phyloP scores from a whole-genome alignment of 1,140 invertebrate genomes.

The Drosophila yakuba region DNA sequence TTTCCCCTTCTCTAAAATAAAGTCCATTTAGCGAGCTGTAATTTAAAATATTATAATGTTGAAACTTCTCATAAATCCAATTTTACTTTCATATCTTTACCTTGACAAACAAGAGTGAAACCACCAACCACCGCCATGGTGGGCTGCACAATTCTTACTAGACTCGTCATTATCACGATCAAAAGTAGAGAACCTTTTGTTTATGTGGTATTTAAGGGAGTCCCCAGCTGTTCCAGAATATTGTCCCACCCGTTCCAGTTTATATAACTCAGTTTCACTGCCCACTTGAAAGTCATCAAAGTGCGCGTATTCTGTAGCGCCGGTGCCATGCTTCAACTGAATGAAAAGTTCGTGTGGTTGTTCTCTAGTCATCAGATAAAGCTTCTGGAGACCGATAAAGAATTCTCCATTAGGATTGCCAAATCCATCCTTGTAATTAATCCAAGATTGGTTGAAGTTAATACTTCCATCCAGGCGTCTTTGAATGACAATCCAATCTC shows the following conservation, averaged over 20 bases:
- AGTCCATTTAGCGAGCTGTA: slow-evolving; percentile 8
- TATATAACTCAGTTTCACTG: slow-evolving; percentile 87
- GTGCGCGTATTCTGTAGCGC: slow-evolving; percentile 85
- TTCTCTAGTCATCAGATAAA: slow-evolving; percentile 86
- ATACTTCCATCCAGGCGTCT: slow-evolving; percentile 87
- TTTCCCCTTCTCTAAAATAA: not conserved
- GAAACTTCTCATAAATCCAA: not conserved
- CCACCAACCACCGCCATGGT: slow-evolving; percentile 9
- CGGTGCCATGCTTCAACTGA: slow-evolving; percentile 87
- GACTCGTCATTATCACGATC: not conserved
- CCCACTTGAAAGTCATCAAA: slow-evolving; percentile 88
- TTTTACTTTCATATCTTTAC: not conserved
- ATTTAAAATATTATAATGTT: not conserved
- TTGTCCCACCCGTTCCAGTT: slow-evolving; percentile 88
- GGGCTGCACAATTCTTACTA: not conserved
- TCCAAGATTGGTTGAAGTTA: slow-evolving; percentile 87
- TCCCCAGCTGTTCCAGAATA: slow-evolving; percentile 85
- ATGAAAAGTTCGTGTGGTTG: slow-evolving; percentile 87
- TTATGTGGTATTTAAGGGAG: not conserved
- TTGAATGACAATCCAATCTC: slow-evolving; percentile 87
- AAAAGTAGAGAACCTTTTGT: slow-evolving; percentile 6
- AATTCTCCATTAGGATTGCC: slow-evolving; percentile 87
- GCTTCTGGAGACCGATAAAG: slow-evolving; percentile 87
- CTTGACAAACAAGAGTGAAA: slow-evolving; percentile 1
- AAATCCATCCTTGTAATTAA: slow-evolving; percentile 87